These are phyloP conservation scores for Lepidochitona cinerea DNA, from an alignment of 2,888 invertebrate genomes.

Conservation along the genomic window DNA sequence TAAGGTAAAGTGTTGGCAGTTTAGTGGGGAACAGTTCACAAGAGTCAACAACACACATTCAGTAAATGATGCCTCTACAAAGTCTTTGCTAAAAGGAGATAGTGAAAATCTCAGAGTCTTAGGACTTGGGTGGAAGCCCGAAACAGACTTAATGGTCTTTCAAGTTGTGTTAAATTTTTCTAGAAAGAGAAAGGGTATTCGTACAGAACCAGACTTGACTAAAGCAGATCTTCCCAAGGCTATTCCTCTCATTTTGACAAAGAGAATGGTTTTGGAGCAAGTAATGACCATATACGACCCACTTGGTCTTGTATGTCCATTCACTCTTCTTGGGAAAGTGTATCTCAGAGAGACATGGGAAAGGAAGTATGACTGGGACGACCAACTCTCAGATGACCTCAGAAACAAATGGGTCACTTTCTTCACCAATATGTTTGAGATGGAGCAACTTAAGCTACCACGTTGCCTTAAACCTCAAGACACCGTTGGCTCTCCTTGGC, in stretches of 20 bases:
- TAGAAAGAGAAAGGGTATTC: neutral
- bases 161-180: conserved; percentile 8
- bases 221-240: neutral
- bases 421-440: conserved; percentile 9
- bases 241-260: neutral
- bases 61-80: neutral
- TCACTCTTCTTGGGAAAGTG: conserved; percentile 3
- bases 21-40: neutral
- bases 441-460: neutral
- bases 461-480: conserved; percentile 8
- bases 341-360: conserved; percentile 7
- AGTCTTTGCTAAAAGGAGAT: neutral
- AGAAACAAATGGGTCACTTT: neutral
- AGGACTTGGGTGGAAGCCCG: neutral
- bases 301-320: neutral
- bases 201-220: neutral
- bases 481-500: neutral
- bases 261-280: neutral
- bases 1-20: neutral
- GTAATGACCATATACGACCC: conserved; percentile 11
- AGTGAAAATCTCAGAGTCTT: neutral
- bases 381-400: neutral
- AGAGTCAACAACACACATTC: neutral
- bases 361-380: conserved; percentile 11
- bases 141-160: neutral